Evolutionary conservation across 2,797 vertebrate species (phyloP), one percentile per base, ranked within the genome.

Genomic region (Pantherophis alleghaniensis): DNA sequence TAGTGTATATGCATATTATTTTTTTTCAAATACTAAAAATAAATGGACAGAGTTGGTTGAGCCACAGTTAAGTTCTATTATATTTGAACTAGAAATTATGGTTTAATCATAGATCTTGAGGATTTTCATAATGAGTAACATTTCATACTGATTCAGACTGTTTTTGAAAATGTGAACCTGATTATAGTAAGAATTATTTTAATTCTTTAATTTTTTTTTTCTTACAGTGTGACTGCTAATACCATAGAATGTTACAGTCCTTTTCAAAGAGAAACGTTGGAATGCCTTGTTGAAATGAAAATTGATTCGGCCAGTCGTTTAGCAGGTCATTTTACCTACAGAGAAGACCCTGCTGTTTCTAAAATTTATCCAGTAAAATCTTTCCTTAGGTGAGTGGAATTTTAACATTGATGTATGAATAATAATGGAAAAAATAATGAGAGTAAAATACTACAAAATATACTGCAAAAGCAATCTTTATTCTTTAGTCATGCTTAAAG

Each of bases 311-410:
- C 99, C 92, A 92, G 97, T 92, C 97, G 97, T 90, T 95, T 96
- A 0, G 97, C 98, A 0, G 37, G 89, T 63, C 94, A 60, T 88
- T 99, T 99, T 98, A 98, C 96, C 90, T 99, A 99, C 97, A 98
- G 98, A 94, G 98, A 99, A 93, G 98, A 99, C 95, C 99, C 99
- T 0, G 94, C 98, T 96, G 98, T 99, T 97, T 97, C 97, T 96
- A 98, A 98, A 96, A 98, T 99, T 96, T 97, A 99, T 95, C 99
- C 99, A 0, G 98, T 98, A 2, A 99, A 98, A 96, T 99, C 99
- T 96, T 99, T 99, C 79, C 97, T 99, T 96, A 99, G 99, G 99
- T 98, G 95, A 97, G 98, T 97, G 92, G 61, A 94, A 94, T 16
- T 93, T 96, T 93, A 24, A 56, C 28, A 14, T 0, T 42, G 37